A percentile compares a stretch with the other conserved stretches of the same genome.
Evolutionary conservation across 2,797 vertebrate species (phyloP).

Genomic region (Mycteria americana): DNA sequence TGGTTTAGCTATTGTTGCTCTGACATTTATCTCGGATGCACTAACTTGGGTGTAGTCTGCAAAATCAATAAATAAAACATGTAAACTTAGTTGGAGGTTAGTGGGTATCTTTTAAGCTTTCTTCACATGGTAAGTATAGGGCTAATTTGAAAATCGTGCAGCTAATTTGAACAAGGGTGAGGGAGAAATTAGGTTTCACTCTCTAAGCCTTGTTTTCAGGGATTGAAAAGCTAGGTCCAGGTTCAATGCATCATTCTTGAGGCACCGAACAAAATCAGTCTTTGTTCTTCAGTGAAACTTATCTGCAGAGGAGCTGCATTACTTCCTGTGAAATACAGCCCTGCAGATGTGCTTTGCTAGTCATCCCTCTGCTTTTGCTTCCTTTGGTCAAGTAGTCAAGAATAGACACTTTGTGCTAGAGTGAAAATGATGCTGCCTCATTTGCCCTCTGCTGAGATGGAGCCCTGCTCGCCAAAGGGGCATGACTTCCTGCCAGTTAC

Average conservation of each 20-base stretch:
- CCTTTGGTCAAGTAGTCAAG: constrained; percentile 65
- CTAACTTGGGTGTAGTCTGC: neutral
- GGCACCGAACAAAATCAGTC: constrained; percentile 69
- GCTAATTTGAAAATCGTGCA: constrained; percentile 5
- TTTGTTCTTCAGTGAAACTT: constrained; percentile 78
- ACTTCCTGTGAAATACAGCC: constrained; percentile 75
- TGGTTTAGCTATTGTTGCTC: neutral
- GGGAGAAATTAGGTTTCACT: constrained; percentile 9
- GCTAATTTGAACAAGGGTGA: neutral
- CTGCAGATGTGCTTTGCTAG: constrained; percentile 66
- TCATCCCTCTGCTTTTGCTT: constrained; percentile 42
- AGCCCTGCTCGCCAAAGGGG: constrained; percentile 12
- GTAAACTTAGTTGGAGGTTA: neutral
- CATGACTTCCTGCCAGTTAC: constrained; percentile 46
- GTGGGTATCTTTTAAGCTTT: neutral
- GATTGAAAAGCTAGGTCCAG: constrained; percentile 53
- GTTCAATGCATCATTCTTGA: constrained; percentile 71
- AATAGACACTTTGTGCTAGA: constrained; percentile 76
- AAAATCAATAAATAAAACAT: neutral
- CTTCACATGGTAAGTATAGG: neutral
- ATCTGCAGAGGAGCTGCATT: constrained; percentile 70
- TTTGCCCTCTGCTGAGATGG: constrained; percentile 41
- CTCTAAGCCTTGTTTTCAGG: constrained; percentile 49
- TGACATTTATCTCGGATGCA: neutral
- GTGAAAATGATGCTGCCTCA: constrained; percentile 67